phyloP scores from a whole-genome alignment of 2,113 vertebrate genomes.

The Hippocampus barbouri region DNA sequence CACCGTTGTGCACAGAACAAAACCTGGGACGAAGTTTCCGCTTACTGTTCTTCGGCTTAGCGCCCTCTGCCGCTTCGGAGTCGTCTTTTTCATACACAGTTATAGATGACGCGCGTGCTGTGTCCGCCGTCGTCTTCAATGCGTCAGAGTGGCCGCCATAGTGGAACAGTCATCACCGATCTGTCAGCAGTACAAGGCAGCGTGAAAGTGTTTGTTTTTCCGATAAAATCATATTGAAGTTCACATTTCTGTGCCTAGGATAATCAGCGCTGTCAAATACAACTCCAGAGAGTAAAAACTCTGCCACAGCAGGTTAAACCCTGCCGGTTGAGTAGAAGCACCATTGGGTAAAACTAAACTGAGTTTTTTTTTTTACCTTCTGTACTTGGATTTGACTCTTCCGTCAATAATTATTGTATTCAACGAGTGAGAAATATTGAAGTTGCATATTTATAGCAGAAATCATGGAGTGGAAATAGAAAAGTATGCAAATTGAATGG shows the following conservation, averaged over 20 bases:
- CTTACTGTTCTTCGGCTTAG: not conserved
- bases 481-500: no score
- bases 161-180: not conserved
- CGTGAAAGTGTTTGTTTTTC: not conserved
- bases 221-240: no score
- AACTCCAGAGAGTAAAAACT: no score
- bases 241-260: not conserved
- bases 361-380: no score
- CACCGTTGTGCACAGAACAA: not conserved
- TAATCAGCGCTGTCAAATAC: no score
- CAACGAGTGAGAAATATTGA: not conserved
- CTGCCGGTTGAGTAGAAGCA: no score
- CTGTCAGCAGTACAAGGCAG: not conserved
- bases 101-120: no score
- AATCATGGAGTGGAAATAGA: no score
- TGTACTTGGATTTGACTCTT: no score
- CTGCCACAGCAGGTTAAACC: no score
- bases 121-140: not conserved
- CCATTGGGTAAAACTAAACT: no score
- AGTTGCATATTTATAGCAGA: no score
- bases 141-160: not conserved
- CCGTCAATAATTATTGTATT: not conserved
- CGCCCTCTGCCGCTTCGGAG: slow-evolving; percentile 42
- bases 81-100: slow-evolving; percentile 56
- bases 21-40: not conserved